Base-by-base conservation (phyloP, 1,140 invertebrate genomes). In the Leptoteleia sp. region DNA sequence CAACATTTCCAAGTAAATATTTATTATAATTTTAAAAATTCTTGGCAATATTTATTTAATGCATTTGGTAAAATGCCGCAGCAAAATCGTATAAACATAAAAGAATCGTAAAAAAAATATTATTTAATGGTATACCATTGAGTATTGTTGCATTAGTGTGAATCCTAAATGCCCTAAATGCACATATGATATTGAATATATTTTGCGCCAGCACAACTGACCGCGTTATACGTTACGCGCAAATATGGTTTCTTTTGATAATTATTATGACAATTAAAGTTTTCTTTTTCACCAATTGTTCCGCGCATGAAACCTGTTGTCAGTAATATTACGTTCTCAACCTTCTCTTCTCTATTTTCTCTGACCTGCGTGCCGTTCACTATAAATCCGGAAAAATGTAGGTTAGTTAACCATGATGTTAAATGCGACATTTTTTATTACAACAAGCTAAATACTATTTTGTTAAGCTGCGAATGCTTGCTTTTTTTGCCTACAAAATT, bases 371-470 rank as follows among this genome's bases (percentile, higher is more conserved):
- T 38, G 76, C 83, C 81, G 79, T 84, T 85, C 83, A 83, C 83
- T 81, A 82, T 84, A 85, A 86, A 84, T 84, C 80, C 83, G 78
- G 75, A 81, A 85, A 84, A 83, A 85, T 84, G 76, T 87, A 73
- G 82, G 84, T 87, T 87, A 87, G 85, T 85, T 86, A 84, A 38
- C 83, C 72, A 72, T 79, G 81, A 82, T 82, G 78, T 76, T 68
- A 61, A 19, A 54, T 35, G 38, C 11, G 17, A n/a, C 35, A 16
- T 43, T 47, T 37, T 65, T 40, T 55, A n/a, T n/a, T n/a, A n/a
- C n/a, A n/a, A n/a, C n/a, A n/a, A n/a, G n/a, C n/a, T n/a, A n/a
- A n/a, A n/a, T n/a, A n/a, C n/a, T n/a, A n/a, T n/a, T n/a, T n/a
- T n/a, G n/a, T n/a, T n/a, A n/a, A n/a, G n/a, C n/a, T n/a, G n/a